Conservation (phyloP, 2,797 vertebrate genomes). For the Sebastes diploproa region DNA sequence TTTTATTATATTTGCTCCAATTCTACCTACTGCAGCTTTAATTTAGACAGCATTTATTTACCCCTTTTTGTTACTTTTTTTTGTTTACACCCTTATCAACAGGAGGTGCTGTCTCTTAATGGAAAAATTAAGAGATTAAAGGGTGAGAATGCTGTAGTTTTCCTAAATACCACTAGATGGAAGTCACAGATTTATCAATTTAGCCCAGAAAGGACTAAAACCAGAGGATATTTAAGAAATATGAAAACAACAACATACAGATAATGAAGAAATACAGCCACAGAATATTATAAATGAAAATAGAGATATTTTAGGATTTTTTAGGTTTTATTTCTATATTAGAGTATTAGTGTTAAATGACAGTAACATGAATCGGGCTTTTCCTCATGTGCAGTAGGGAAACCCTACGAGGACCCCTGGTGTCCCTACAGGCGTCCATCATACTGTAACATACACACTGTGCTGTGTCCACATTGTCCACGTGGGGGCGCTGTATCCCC, state of each 20-base stretch:
- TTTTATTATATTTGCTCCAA: too few species aligned
- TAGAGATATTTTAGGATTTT: not conserved
- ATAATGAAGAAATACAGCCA: not conserved
- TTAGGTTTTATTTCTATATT: not conserved
- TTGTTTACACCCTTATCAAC: not conserved
- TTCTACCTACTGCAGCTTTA: too few species aligned
- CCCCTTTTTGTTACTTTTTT: too few species aligned
- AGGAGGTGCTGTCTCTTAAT: not conserved
- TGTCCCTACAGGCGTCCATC: not conserved
- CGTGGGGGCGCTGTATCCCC: conserved; percentile 55
- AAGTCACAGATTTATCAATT: not conserved
- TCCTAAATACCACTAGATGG: not conserved
- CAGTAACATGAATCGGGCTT: not conserved
- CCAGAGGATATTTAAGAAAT: too few species aligned
- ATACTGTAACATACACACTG: too few species aligned
- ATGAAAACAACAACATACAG: not conserved
- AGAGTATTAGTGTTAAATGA: not conserved
- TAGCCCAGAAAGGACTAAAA: not conserved
- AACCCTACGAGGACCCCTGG: conserved; percentile 3
- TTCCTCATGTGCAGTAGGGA: not conserved
- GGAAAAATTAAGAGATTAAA: not conserved
- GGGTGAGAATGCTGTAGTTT: not conserved
- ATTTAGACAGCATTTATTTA: too few species aligned
- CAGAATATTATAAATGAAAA: not conserved
- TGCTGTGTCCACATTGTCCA: conserved; percentile 25